A percentile compares a stretch with the other conserved stretches of the same genome.
phyloP scores from a whole-genome alignment of 2,113 vertebrate genomes.

The Barnardius zonarius region DNA sequence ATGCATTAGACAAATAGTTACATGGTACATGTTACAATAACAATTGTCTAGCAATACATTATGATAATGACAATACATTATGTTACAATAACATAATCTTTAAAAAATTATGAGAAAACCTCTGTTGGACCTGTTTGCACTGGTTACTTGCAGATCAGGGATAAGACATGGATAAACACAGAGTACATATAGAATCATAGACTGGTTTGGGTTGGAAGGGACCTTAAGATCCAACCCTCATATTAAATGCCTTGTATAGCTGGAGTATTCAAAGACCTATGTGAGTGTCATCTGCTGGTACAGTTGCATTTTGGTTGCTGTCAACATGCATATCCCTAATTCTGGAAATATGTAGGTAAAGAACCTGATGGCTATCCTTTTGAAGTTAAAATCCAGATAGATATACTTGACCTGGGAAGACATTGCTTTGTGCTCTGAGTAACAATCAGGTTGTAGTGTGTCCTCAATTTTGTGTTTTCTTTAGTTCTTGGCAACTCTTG shows the following conservation, averaged over 20 bases:
- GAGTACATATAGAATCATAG: not conserved
- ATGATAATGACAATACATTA: too few species aligned
- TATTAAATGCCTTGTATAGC: not conserved
- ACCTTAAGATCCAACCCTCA: not conserved
- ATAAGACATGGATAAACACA: not conserved
- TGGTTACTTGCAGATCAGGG: not conserved
- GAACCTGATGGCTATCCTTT: not conserved
- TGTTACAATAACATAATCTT: not conserved
- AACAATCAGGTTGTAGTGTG: not conserved
- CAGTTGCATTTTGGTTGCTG: not conserved
- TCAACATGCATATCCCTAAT: not conserved
- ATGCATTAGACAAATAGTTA: not conserved
- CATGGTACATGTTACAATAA: not conserved
- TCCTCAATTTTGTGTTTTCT: not conserved
- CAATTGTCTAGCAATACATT: too few species aligned
- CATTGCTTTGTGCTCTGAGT: not conserved
- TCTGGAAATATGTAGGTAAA: not conserved
- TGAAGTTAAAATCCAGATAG: not conserved
- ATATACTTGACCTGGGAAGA: not conserved
- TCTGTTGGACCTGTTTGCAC: not conserved
- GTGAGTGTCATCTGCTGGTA: not conserved
- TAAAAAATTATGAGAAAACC: not conserved
- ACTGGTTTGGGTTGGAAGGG: not conserved
- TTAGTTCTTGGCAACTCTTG: not conserved
- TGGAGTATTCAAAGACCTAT: not conserved